Base-by-base conservation (phyloP, 1,140 invertebrate genomes). In the Ganaspis sp. region DNA sequence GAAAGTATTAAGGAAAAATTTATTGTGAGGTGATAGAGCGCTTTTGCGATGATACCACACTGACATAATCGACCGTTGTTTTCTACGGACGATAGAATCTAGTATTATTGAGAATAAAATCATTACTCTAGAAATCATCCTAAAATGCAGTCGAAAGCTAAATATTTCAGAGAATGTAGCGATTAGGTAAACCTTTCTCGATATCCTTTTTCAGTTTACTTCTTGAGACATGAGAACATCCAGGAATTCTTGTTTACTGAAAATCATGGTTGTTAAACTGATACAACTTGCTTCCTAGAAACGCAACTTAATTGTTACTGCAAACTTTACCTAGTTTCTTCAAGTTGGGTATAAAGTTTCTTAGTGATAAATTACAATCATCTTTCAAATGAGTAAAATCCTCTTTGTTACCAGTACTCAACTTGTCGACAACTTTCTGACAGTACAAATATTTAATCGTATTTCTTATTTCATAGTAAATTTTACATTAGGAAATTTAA, bases 111-210 rank as follows among this genome's bases (percentile, higher is more conserved):
- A 64, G n/a, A 26, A 64, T 0, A 64, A 26, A 23, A 64, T 26
- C 21, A 64, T 64, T 64, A 49, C 45, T 29, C 58, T 64, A 29
- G 58, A n/a, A n/a, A 29, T 64, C 58, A 64, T 64, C 23, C 23
- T 26, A 11, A 64, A 29, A 12, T 64, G 11, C 19, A 23, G 53
- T 29, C 58, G 12, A 29, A 64, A 64, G n/a, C 58, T 34, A 64
- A 29, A 64, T 64, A 64, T 64, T 11, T 19, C 9, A 64, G 23
- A 34, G 58, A 49, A n/a, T 49, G 45, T 49, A 49, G 45, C 19
- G 45, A 29, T 15, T 26, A 23, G 19, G 11, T 23, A 58, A 34
- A 29, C 19, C 23, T 23, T 21, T 15, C 12, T 64, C 23, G 12
- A 34, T 34, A 34, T 64, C 26, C 3, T 64, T 64, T 34, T 64